These are phyloP conservation scores for Callospermophilus lateralis DNA, from an alignment of 2,113 vertebrate genomes.

Conservation along the genomic window DNA sequence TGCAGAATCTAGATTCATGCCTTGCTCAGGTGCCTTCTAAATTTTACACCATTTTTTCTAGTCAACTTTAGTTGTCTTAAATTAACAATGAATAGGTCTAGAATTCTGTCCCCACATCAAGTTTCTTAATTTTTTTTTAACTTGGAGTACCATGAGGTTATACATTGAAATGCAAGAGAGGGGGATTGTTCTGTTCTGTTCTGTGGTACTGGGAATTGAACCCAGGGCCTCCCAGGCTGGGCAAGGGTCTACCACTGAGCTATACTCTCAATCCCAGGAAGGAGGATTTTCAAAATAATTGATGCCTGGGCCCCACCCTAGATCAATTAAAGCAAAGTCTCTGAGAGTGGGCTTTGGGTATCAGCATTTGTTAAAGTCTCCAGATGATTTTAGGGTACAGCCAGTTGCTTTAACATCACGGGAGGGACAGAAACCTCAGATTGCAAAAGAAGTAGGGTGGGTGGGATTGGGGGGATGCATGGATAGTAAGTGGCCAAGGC, in stretches of 20 bases:
- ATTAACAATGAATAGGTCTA: neutral
- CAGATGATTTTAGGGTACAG: neutral
- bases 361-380: neutral
- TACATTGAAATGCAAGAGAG: neutral
- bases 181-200: neutral
- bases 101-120: neutral
- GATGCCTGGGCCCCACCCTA: neutral
- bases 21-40: neutral
- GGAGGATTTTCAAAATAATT: neutral
- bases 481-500: neutral
- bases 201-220: neutral
- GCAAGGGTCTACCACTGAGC: neutral
- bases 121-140: conserved; percentile 19
- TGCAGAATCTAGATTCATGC: neutral
- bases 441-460: neutral
- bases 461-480: neutral
- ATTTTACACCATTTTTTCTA: neutral
- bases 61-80: neutral
- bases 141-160: neutral
- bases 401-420: neutral
- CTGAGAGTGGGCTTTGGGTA: neutral
- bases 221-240: neutral
- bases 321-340: neutral
- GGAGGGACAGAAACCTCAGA: neutral
- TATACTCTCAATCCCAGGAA: neutral